Evolutionary conservation across 2,888 invertebrate species (phyloP).

Genomic region (Heliconius ethilla): DNA sequence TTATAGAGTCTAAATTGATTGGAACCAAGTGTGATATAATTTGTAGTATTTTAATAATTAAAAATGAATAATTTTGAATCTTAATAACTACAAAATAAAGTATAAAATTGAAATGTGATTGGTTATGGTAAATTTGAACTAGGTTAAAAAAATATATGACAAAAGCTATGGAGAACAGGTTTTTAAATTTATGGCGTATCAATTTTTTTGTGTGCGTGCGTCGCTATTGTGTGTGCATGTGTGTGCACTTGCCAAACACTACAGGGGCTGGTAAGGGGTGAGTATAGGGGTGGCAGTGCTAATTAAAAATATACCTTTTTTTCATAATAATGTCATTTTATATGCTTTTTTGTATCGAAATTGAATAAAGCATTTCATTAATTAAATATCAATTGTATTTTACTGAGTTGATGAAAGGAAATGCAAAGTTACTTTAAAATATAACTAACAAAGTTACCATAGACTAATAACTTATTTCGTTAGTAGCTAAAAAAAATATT

Average conservation of each 20-base stretch:
- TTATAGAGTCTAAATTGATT: no score
- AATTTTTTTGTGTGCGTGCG: slow-evolving; percentile 55
- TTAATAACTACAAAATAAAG: background rate
- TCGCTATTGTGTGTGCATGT: background rate
- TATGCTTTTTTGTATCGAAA: background rate
- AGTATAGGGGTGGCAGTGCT: slow-evolving; percentile 48
- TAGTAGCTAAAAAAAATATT: background rate
- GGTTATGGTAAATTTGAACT: slow-evolving; percentile 17
- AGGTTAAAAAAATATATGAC: slow-evolving; percentile 50
- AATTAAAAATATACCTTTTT: slow-evolving; percentile 32
- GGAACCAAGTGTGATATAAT: background rate
- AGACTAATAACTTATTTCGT: background rate
- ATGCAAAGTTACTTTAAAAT: no score
- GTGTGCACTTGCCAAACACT: slow-evolving; percentile 65
- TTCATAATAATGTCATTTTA: background rate
- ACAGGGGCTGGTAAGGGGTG: slow-evolving; percentile 71
- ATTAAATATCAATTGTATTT: background rate
- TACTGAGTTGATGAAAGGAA: background rate
- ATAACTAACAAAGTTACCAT: background rate
- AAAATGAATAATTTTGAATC: background rate
- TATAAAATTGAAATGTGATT: slow-evolving; percentile 8
- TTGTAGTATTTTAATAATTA: background rate
- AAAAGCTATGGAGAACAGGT: slow-evolving; percentile 73
- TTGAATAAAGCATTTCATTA: background rate
- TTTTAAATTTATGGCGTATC: slow-evolving; percentile 77